Percentiles rank a stretch among this genome's conserved stretches.
Evolutionary conservation across 2,888 invertebrate genomes (phyloP).

Genomic region (Ochropleura plecta): DNA sequence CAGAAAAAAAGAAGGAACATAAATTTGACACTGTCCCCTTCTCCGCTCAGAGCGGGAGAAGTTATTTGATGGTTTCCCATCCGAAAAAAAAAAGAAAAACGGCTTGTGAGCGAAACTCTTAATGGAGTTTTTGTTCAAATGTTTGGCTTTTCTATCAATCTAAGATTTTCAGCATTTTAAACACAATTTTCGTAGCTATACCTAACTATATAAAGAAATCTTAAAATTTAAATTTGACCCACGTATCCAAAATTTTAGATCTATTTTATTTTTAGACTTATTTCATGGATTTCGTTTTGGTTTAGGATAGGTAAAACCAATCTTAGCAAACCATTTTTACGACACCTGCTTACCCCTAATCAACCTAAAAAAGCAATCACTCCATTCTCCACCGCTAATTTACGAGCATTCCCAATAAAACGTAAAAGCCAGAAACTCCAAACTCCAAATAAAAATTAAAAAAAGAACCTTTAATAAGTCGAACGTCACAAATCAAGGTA

Average conservation of each 20-base stretch:
- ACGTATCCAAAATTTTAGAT: no score
- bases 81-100: no score
- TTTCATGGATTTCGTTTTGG: no score
- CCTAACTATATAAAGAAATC: no score
- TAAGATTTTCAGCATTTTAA: no score
- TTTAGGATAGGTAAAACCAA: not conserved
- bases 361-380: conserved; percentile 47
- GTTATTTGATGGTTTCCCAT: no score
- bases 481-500: conserved; percentile 74
- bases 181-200: no score
- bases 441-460: conserved; percentile 56
- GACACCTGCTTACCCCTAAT: conserved; percentile 14
- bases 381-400: conserved; percentile 48
- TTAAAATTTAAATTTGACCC: no score
- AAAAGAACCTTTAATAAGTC: conserved; percentile 55
- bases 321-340: not conserved
- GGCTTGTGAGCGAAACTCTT: conserved; percentile 2
- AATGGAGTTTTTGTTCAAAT: not conserved
- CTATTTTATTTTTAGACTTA: no score
- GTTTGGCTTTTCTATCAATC: not conserved
- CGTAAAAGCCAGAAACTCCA: conserved; percentile 13
- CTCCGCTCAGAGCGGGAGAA: no score
- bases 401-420: conserved; percentile 58
- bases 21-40: no score
- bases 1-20: no score